Evolutionary conservation across 2,113 vertebrate species (phyloP).

Genomic region (Chaetorhynchus papuensis): DNA sequence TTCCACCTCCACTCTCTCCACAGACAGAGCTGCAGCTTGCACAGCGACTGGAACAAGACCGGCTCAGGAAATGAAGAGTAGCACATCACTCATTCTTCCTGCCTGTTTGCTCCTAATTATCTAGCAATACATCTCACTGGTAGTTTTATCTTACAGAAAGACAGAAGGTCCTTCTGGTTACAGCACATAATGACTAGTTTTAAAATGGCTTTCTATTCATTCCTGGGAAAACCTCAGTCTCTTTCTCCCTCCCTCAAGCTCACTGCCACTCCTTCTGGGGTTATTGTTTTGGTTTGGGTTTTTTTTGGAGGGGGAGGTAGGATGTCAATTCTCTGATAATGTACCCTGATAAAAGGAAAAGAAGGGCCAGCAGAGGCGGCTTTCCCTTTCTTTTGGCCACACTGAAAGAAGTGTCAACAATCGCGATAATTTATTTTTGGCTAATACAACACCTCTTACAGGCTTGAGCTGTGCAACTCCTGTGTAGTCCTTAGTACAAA

Average conservation of each 20-base stretch:
- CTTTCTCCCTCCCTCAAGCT: background rate
- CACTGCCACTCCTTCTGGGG: background rate
- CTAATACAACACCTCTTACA: background rate
- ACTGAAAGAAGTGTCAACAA: background rate
- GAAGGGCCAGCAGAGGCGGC: background rate
- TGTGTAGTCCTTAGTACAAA: background rate
- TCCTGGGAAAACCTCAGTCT: background rate
- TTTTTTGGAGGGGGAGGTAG: background rate
- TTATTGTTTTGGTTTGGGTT: background rate
- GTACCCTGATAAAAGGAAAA: background rate
- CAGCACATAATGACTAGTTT: slow-evolving; percentile 5
- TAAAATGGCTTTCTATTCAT: slow-evolving; percentile 1
- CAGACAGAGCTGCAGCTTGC: background rate
- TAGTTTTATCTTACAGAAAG: slow-evolving; percentile 17
- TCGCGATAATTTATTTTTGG: background rate
- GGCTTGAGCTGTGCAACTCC: background rate
- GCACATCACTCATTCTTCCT: slow-evolving; percentile 13
- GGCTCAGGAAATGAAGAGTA: slow-evolving; percentile 29
- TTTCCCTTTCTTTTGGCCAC: background rate
- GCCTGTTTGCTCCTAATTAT: slow-evolving; percentile 42
- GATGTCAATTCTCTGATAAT: background rate
- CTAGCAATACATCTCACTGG: slow-evolving; percentile 18
- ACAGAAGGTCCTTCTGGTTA: slow-evolving; percentile 24
- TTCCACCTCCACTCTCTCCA: background rate
- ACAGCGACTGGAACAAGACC: background rate